Percentiles rank a stretch among this genome's conserved stretches.
These are phyloP conservation scores for Brachionus manjavacas DNA, from an alignment of 1,140 invertebrate species.

Conservation along the genomic window DNA sequence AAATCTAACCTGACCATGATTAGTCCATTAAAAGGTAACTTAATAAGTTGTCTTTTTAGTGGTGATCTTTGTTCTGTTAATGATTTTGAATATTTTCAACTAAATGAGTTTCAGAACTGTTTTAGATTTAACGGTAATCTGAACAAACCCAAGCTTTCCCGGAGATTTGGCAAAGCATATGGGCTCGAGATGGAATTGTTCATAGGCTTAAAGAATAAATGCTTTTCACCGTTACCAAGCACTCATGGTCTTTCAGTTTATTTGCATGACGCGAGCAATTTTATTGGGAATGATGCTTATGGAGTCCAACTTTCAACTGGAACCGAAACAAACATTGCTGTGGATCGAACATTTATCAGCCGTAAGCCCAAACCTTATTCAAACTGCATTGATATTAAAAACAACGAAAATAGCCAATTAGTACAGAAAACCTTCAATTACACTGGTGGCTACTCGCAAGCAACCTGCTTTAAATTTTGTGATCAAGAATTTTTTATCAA, in stretches of 20 bases:
- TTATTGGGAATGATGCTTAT: neutral
- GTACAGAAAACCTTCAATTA: neutral
- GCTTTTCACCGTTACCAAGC: neutral
- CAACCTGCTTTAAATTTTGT: conserved; percentile 3
- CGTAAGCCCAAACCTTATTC: neutral
- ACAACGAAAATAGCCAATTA: neutral
- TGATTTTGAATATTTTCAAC: neutral
- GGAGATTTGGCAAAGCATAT: neutral
- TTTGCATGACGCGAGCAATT: neutral
- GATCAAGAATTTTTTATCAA: conserved; percentile 14
- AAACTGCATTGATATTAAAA: neutral
- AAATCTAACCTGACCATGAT: neutral
- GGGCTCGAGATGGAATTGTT: conserved; percentile 10
- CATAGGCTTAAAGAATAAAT: neutral
- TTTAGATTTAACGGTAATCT: neutral
- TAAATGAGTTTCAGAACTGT: conserved; percentile 5
- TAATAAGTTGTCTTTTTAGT: conserved; percentile 12
- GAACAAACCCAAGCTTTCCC: neutral
- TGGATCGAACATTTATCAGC: conserved; percentile 6
- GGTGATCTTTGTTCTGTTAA: neutral
- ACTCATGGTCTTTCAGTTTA: neutral
- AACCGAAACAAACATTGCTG: conserved; percentile 31
- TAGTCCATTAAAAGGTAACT: neutral
- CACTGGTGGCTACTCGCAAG: neutral
- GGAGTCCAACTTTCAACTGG: conserved; percentile 1